Base-by-base conservation (phyloP, 2,888 invertebrate species). In the Campoplex nolae region DNA sequence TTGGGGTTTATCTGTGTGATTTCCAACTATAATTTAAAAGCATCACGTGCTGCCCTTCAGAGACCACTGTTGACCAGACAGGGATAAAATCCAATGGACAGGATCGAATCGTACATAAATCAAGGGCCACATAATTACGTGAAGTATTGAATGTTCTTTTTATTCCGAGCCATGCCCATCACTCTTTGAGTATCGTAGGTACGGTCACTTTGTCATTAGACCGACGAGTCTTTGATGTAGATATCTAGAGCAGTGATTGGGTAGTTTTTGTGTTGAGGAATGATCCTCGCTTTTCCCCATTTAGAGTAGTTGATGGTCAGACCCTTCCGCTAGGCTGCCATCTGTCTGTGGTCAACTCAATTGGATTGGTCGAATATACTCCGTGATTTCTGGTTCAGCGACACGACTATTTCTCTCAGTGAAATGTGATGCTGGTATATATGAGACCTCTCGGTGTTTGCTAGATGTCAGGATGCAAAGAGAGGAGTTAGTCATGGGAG, bases 351-450 rank as follows among this genome's bases (percentile, higher is more conserved):
- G 68, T 42, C 62, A 35, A 58, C 38, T 56, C 56, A 35, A 58
- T 58, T 71, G 42, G 23, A 16, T 54, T 54, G 45, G 28, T 62
- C 45, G 48, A 45, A 54, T 48, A 67, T 54, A 51, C n/a, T 58
- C 48, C 28, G 56, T 23, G 54, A 45, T 48, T 79, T 45, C 70
- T 35, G 56, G 28, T 71, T 58, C 58, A 28, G 16, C 16, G 45
- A 68, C 56, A 65, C 18, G 51, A 67, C 45, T 48, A 45, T 51
- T 65, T 45, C 56, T 42, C 8, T 18, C 4, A 16, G n/a, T 48
- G 65, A 77, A 86, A 83, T 68, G 67, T 67, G 65, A 67, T 67
- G 45, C 51, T 58, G 45, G 51, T 38, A 32, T 23, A 38, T 23
- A 38, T 48, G 48, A 42, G 35, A 4, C 32, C 56, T 45, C 35